Evolutionary conservation across 64 coral and sea anemone genomes (phyloP).

Genomic region (Stichodactyla helianthus): DNA sequence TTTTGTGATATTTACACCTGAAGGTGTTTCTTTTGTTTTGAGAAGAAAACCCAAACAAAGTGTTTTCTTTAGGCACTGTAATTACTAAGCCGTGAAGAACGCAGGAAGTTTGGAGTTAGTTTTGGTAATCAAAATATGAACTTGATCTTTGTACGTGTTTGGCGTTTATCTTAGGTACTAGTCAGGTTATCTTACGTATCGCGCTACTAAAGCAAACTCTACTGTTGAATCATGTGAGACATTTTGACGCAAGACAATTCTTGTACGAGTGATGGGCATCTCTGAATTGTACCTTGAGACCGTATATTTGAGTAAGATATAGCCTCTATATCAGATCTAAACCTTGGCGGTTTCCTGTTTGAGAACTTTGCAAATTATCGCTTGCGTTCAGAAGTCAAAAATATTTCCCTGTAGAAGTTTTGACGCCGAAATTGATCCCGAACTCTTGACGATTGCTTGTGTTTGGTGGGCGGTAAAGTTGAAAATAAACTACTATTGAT

Average conservation of each 20-base stretch:
- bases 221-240: slow-evolving; percentile 22
- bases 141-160: slow-evolving; percentile 18
- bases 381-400: slow-evolving; percentile 37
- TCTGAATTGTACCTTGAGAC: slow-evolving; percentile 46
- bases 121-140: slow-evolving; percentile 33
- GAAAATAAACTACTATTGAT: slow-evolving; percentile 4
- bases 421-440: slow-evolving; percentile 42
- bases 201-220: slow-evolving; percentile 46
- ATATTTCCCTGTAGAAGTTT: slow-evolving; percentile 20
- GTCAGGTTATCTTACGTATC: slow-evolving; percentile 48
- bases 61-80: slow-evolving; percentile 25
- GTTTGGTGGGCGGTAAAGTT: slow-evolving; percentile 68
- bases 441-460: slow-evolving; percentile 18
- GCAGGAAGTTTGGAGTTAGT: slow-evolving; percentile 34
- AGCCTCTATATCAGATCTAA: slow-evolving; percentile 78
- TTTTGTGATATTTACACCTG: slow-evolving; percentile 12
- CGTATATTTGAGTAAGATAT: slow-evolving; percentile 85
- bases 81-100: slow-evolving; percentile 13
- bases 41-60: slow-evolving; percentile 11
- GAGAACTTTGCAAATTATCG: slow-evolving; percentile 88
- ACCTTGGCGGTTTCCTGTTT: slow-evolving; percentile 79
- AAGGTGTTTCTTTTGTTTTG: neutral
- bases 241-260: neutral
- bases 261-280: slow-evolving; percentile 23
- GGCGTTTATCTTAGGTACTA: slow-evolving; percentile 36